Base-by-base conservation (phyloP, 1,140 invertebrate species). In the Ditylenchus dipsaci region DNA sequence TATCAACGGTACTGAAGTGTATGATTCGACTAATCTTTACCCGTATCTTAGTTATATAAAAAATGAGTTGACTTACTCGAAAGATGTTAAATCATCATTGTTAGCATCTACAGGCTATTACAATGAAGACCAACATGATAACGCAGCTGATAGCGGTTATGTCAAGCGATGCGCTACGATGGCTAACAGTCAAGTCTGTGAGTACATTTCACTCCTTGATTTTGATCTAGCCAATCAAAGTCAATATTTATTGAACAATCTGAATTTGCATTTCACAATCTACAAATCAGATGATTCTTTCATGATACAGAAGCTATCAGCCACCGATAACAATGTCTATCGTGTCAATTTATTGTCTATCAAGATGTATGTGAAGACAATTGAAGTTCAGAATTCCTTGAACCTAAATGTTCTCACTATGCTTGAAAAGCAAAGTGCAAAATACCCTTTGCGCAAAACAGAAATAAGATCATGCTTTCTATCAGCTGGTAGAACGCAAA, bases 211-310 rank as follows among this genome's bases (percentile, higher is more conserved):
- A 9, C 64, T 62, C 11, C 13, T 65, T 9, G 64, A 76, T 59
- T 70, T 70, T 21, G 68, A 70, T 53, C n/a, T 70, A 19, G 68
- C 68, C 0, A 0, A 0, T 23, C 68, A 70, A 49, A 21, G 13
- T 11, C 29, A 19, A 1, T 0, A 65, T 15, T 47, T 70, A n/a
- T 1, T 70, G 9, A 70, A 70, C 71, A 70, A 70, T 11, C n/a
- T 30, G 5, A 29, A 67, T 3, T 1, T 70, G 17, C n/a, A 71
- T 1, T 74, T 70, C 11, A 74, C 71, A 27, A 64, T 70, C 7
- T 67, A 59, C 15, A 0, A 60, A 0, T 42, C 42, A 26, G 23
- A 0, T 26, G 68, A 70, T 38, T 1, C 56, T 0, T 69, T 70
- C 17, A n/a, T 70, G 0, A 63, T 73, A 3, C 17, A 68, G 0